These are phyloP conservation scores for Danaus plexippus DNA, from an alignment of 1,140 invertebrate genomes.

Conservation along the genomic window DNA sequence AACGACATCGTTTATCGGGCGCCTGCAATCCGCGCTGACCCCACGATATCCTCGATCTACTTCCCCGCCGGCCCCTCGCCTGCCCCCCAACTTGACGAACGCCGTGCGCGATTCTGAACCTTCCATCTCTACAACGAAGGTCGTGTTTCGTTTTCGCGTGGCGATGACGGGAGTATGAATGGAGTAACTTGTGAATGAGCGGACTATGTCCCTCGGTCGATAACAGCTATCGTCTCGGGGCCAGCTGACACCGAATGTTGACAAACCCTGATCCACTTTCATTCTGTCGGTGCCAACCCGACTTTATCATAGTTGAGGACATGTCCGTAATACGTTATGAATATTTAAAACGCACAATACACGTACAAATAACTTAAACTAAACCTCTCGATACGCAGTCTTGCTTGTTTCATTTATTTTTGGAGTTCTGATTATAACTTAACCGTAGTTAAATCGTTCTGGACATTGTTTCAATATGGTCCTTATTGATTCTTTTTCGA, in stretches of 20 bases:
- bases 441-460: too few species aligned
- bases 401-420: too few species aligned
- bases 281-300: constrained; percentile 46
- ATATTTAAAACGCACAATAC: too few species aligned
- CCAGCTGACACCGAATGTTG: constrained; percentile 64
- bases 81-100: constrained; percentile 15
- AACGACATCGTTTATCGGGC: constrained; percentile 60
- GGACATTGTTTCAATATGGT: too few species aligned
- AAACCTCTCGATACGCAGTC: too few species aligned
- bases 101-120: constrained; percentile 27
- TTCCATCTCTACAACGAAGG: constrained; percentile 9
- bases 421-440: too few species aligned
- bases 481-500: too few species aligned
- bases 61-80: constrained; percentile 48
- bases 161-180: constrained; percentile 60
- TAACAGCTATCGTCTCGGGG: constrained; percentile 64
- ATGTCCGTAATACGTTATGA: too few species aligned
- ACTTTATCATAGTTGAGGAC: constrained; percentile 40
- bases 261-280: constrained; percentile 70
- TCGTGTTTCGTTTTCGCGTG: background rate
- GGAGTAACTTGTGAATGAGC: constrained; percentile 66
- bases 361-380: too few species aligned
- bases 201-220: constrained; percentile 67
- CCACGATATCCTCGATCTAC: constrained; percentile 66
- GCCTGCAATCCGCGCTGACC: constrained; percentile 68